Evolutionary conservation across 2,113 vertebrate genomes (phyloP).

Genomic region (Salvator merianae): DNA sequence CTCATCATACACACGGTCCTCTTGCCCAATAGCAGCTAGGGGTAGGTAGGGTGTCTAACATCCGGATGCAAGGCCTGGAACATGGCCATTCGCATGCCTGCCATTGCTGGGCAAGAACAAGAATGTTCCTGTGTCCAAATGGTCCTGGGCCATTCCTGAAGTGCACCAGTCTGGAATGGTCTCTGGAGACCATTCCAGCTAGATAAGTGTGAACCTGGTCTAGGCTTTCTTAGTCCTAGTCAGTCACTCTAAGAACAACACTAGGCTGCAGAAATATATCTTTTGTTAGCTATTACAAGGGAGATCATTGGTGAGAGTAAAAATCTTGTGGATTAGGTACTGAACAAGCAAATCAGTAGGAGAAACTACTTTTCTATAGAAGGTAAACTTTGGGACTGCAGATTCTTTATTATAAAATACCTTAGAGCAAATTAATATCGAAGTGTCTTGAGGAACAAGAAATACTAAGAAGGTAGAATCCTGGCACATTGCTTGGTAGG

Average conservation of each 20-base stretch:
- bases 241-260: not conserved
- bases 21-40: too few relatives aligned
- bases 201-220: too few relatives aligned
- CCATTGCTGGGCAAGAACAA: too few relatives aligned
- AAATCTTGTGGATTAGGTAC: constrained; percentile 11
- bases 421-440: constrained; percentile 6
- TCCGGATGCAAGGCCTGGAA: too few relatives aligned
- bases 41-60: too few relatives aligned
- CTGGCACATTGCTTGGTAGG: constrained; percentile 12
- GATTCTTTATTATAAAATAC: constrained; percentile 30
- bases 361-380: constrained; percentile 30
- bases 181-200: too few relatives aligned
- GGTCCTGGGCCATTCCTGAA: too few relatives aligned
- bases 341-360: not conserved
- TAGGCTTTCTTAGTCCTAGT: not conserved
- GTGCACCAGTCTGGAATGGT: too few relatives aligned
- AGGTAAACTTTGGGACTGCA: constrained; percentile 44
- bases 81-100: too few relatives aligned
- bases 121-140: too few relatives aligned
- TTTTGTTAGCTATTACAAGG: constrained; percentile 1
- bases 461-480: too few relatives aligned
- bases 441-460: not conserved
- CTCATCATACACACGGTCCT: too few relatives aligned
- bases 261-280: not conserved
- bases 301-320: not conserved